Conservation (phyloP, 1,140 invertebrate species). For the Odontomachus brunneus region DNA sequence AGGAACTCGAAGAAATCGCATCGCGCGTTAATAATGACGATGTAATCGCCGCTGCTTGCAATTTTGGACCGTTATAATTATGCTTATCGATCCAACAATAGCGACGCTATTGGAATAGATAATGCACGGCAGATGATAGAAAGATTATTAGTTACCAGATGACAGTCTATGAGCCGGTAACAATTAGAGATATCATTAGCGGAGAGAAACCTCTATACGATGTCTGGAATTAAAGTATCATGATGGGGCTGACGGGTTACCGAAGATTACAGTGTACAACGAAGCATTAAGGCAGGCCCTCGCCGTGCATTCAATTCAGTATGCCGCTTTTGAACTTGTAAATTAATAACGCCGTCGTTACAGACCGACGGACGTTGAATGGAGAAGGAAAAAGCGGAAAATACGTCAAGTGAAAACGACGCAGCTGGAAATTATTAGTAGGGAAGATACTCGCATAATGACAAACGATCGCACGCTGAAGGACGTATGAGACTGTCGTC, state of each 20-base stretch:
- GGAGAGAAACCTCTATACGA: constrained; percentile 41
- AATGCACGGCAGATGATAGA: constrained; percentile 63
- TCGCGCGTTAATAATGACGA: constrained; percentile 9
- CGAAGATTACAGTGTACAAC: constrained; percentile 60
- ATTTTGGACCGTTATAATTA: constrained; percentile 43
- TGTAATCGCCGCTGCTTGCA: neutral
- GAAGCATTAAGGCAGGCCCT: constrained; percentile 54
- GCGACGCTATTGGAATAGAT: constrained; percentile 37
- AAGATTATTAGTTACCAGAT: constrained; percentile 66
- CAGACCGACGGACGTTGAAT: neutral
- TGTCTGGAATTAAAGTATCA: constrained; percentile 51
- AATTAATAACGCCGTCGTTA: constrained; percentile 38
- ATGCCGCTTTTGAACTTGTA: constrained; percentile 23
- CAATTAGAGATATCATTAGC: constrained; percentile 70
- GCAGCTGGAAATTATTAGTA: constrained; percentile 26
- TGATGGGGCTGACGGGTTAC: constrained; percentile 36
- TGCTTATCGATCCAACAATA: constrained; percentile 36
- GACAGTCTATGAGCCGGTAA: constrained; percentile 54
- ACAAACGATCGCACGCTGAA: neutral
- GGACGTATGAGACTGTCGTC: neutral
- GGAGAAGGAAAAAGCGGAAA: constrained; percentile 23
- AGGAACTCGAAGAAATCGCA: too few species aligned
- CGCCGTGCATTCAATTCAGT: constrained; percentile 29
- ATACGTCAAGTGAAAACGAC: neutral
- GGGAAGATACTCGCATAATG: neutral